These are phyloP conservation scores for Carabus problematicus DNA, from an alignment of 2,888 invertebrate genomes.

Conservation along the genomic window DNA sequence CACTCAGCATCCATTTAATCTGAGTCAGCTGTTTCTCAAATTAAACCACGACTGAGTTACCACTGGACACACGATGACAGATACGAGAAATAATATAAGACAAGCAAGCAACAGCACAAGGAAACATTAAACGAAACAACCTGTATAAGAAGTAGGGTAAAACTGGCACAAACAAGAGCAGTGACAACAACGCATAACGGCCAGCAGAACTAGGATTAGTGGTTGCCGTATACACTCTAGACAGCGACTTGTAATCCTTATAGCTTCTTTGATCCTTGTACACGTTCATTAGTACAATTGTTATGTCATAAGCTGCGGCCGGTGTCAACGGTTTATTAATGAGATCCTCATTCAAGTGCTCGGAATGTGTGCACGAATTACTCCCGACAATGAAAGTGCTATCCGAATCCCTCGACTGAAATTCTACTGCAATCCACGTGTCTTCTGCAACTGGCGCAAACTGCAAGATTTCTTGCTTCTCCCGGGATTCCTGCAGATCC, in stretches of 20 bases:
- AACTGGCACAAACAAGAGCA: conserved; percentile 26
- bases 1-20: no score
- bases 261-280: conserved; percentile 25
- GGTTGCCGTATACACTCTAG: neutral
- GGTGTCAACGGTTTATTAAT: conserved; percentile 25
- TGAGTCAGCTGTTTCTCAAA: no score
- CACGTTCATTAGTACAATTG: conserved; percentile 18
- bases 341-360: conserved; percentile 6
- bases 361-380: neutral
- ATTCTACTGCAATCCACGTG: conserved; percentile 32
- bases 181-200: conserved; percentile 19
- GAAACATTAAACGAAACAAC: no score
- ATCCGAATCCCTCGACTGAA: neutral
- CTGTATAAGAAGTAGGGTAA: conserved; percentile 23
- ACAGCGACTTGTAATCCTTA: neutral
- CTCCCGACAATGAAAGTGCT: conserved; percentile 8
- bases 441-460: neutral
- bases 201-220: conserved; percentile 4
- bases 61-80: no score
- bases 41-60: no score
- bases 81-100: no score
- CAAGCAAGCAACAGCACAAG: no score
- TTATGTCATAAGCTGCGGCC: conserved; percentile 7
- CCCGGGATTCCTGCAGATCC: neutral
- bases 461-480: conserved; percentile 19